phyloP scores from a whole-genome alignment of 2,888 invertebrate species.

The Drosophila cyrtoloma region DNA sequence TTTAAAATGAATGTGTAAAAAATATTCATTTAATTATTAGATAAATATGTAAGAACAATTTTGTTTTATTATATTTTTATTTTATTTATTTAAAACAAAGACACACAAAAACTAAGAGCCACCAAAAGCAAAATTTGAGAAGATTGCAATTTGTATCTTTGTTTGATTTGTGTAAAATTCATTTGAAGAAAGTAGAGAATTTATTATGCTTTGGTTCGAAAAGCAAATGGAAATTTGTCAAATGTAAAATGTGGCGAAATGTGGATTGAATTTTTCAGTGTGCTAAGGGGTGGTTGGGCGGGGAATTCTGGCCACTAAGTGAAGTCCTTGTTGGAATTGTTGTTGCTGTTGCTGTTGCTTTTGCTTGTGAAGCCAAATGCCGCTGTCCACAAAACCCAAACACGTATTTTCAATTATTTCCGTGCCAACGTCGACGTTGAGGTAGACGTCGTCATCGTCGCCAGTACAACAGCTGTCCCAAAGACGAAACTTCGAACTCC shows the following conservation, averaged over 20 bases:
- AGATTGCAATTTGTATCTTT: neutral
- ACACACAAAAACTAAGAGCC: neutral
- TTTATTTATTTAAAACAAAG: neutral
- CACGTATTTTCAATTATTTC: conserved; percentile 84
- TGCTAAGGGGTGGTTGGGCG: conserved; percentile 7
- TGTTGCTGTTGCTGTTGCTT: conserved; percentile 33
- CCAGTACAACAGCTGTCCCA: conserved; percentile 38
- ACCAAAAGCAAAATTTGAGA: neutral
- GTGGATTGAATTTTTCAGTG: neutral
- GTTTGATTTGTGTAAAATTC: conserved; percentile 60
- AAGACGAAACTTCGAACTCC: conserved; percentile 12
- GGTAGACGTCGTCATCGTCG: conserved; percentile 64
- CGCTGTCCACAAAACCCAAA: conserved; percentile 77
- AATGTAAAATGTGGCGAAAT: conserved; percentile 46
- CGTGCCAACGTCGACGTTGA: conserved; percentile 70
- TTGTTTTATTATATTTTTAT: neutral
- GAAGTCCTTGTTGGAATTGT: conserved; percentile 30
- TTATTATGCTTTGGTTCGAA: conserved; percentile 68
- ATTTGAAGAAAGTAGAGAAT: conserved; percentile 69
- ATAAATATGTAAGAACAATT: neutral
- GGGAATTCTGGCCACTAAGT: conserved; percentile 50
- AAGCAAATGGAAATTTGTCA: conserved; percentile 68
- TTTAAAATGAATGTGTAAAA: neutral
- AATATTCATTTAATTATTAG: neutral
- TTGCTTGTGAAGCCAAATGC: conserved; percentile 62